Percentiles rank a stretch among this genome's conserved stretches.
phyloP scores from a whole-genome alignment of 2,113 vertebrate species.

The Poicephalus gulielmi region DNA sequence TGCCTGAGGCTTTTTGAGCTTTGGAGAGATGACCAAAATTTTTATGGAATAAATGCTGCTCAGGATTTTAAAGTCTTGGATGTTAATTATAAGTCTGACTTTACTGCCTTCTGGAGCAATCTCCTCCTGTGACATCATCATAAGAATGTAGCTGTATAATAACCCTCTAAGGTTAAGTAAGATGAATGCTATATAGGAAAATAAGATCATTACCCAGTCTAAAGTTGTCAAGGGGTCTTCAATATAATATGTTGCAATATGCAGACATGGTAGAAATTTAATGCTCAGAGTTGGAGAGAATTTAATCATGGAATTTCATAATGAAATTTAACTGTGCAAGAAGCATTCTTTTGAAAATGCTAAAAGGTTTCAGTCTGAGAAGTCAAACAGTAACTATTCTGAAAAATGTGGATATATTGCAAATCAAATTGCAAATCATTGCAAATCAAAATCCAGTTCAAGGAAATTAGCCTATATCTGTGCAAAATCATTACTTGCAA shows the following conservation, averaged over 20 bases:
- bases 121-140: background rate
- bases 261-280: slow-evolving; percentile 1
- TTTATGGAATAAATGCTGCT: background rate
- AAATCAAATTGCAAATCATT: background rate
- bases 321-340: background rate
- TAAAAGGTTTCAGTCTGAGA: slow-evolving; percentile 14
- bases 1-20: background rate
- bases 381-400: background rate
- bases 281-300: background rate
- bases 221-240: background rate
- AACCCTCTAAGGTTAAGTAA: background rate
- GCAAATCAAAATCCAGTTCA: background rate
- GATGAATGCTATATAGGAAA: background rate
- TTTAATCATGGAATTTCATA: background rate
- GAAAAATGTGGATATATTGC: slow-evolving; percentile 8
- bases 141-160: background rate
- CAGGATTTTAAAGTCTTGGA: background rate
- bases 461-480: background rate
- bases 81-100: background rate
- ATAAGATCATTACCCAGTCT: background rate
- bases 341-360: background rate
- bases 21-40: background rate
- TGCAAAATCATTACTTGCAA: slow-evolving; percentile 10
- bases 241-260: background rate
- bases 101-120: background rate